phyloP scores from a whole-genome alignment of 1,140 invertebrate genomes.

The Dryas iulia region DNA sequence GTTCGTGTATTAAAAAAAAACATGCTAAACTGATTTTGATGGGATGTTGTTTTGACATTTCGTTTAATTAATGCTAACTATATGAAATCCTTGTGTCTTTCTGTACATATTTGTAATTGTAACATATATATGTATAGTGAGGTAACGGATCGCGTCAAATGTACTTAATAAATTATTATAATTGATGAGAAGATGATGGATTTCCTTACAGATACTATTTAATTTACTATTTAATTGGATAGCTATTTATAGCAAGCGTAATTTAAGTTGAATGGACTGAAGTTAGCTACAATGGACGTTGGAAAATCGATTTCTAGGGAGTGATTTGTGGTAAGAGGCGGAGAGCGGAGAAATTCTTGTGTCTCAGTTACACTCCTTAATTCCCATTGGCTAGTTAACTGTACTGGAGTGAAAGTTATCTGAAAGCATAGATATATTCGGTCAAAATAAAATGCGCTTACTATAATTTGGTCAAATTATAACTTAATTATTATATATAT shows the following conservation, averaged over 20 bases:
- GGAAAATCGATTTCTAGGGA: too few relatives aligned
- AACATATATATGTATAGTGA: constrained; percentile 57
- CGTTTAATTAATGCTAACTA: background rate
- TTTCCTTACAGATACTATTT: background rate
- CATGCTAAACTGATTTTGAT: background rate
- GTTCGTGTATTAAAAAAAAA: background rate
- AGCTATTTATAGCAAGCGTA: too few relatives aligned
- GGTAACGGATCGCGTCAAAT: constrained; percentile 48
- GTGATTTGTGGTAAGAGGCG: too few relatives aligned
- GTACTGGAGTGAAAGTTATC: too few relatives aligned
- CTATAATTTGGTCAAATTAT: background rate
- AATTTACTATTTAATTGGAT: background rate
- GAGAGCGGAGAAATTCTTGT: too few relatives aligned
- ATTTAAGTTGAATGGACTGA: too few relatives aligned
- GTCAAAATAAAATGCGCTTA: too few relatives aligned
- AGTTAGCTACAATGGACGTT: too few relatives aligned
- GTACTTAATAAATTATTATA: constrained; percentile 61
- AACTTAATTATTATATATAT: background rate
- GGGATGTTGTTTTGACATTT: background rate
- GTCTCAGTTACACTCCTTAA: too few relatives aligned
- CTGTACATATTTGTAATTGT: constrained; percentile 59
- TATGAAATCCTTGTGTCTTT: constrained; percentile 8
- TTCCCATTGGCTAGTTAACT: too few relatives aligned
- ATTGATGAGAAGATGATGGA: background rate
- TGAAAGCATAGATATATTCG: too few relatives aligned